Conservation (phyloP, 2,888 invertebrate species). For the Hypomecis atomaria region DNA sequence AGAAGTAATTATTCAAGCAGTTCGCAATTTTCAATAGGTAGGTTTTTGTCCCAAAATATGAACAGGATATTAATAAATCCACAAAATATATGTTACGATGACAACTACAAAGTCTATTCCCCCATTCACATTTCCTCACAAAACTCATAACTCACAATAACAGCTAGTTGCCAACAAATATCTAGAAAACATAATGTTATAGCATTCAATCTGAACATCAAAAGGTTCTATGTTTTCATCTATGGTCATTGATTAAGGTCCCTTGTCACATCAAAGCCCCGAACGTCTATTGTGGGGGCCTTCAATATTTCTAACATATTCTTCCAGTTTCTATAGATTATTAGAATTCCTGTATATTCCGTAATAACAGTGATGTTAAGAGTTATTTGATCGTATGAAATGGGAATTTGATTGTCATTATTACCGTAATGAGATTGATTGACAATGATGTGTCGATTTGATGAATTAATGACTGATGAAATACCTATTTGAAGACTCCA, state of each 20-base stretch:
- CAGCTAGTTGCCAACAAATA: slow-evolving; percentile 38
- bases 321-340: slow-evolving; percentile 43
- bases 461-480: slow-evolving; percentile 24
- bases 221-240: slow-evolving; percentile 67
- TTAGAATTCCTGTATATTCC: slow-evolving; percentile 20
- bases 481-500: slow-evolving; percentile 9
- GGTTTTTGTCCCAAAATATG: slow-evolving; percentile 13
- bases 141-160: slow-evolving; percentile 38
- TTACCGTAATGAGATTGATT: slow-evolving; percentile 25
- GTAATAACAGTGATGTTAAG: slow-evolving; percentile 35
- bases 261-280: slow-evolving; percentile 80
- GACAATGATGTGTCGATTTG: slow-evolving; percentile 30
- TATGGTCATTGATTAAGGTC: slow-evolving; percentile 75
- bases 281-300: slow-evolving; percentile 66
- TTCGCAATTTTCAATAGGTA: not conserved
- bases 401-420: slow-evolving; percentile 28
- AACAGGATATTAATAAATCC: slow-evolving; percentile 22
- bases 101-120: slow-evolving; percentile 31
- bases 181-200: slow-evolving; percentile 36
- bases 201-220: slow-evolving; percentile 55
- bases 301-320: slow-evolving; percentile 71
- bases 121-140: slow-evolving; percentile 33
- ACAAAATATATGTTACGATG: slow-evolving; percentile 21
- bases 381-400: slow-evolving; percentile 25
- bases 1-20: not conserved